Evolutionary conservation across 2,888 invertebrate genomes (phyloP), one percentile per base, ranked within the genome.

Genomic region (Drosophila leonis): DNA sequence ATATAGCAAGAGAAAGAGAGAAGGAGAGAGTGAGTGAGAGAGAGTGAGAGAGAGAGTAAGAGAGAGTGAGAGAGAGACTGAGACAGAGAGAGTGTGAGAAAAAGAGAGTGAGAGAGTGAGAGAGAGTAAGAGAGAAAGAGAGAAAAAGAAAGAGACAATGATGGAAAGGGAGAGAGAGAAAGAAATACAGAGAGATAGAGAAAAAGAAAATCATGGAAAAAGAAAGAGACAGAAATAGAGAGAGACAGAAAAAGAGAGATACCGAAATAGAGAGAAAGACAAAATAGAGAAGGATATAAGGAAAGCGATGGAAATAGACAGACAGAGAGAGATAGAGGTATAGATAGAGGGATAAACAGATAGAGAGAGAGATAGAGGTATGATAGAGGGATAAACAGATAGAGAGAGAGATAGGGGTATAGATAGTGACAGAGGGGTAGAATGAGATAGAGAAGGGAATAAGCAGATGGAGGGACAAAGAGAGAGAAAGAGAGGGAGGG

Each of bases 351-450:
- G 33, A 9, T 10, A n/a, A n/a, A 10, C 2, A 10, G 33, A 33
- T 10, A 33, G 33, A 1, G 33, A 33, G 1, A 33, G 2, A 20
- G 3, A 20, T 0, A 12, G 2, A 42, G 7, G 24, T 24, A 4
- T 24, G 24, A 24, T 3, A 42, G 20, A 5, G 33, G 10, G 33
- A 9, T 10, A n/a, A n/a, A 10, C 2, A 10, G 33, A 33, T 10
- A 33, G 33, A 1, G 33, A 18, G 4, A 18, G 10, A 18, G 9
- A 41, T n/a, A 24, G 24, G 24, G 5, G 2, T 1, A 20, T 0
- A 44, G 13, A 13, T 1, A 2, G 9, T 6, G 7, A 0, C 0
- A 13, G 0, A 42, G 42, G 0, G 2, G 20, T 0, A 12, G 12
- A 7, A 24, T 24, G 2, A 20, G 4, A 20, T 0, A 13, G 2